Conservation (phyloP, 2,888 invertebrate genomes). For the Pilophorus perplexus region DNA sequence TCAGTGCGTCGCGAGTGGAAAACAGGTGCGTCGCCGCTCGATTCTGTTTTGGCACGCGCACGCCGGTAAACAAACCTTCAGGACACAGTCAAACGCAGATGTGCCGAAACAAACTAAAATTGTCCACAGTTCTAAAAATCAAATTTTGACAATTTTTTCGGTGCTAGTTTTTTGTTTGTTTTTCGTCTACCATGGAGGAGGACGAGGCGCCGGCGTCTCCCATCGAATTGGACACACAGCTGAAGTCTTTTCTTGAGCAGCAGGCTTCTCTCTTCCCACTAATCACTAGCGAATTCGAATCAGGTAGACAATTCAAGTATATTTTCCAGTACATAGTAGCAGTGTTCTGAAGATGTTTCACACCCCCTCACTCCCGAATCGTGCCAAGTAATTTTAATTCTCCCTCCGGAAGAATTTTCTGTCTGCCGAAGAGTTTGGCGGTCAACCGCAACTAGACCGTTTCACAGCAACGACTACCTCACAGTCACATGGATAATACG, state of each 20-base stretch:
- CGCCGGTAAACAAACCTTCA: not conserved
- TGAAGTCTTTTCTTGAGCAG: conserved; percentile 48
- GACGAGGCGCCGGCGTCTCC: conserved; percentile 73
- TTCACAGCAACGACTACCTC: too few relatives aligned
- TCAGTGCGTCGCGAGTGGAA: conserved; percentile 18
- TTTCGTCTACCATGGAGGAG: conserved; percentile 60
- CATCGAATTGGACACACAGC: conserved; percentile 56
- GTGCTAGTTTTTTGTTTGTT: too few relatives aligned
- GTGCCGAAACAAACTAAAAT: not conserved
- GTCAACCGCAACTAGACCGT: too few relatives aligned
- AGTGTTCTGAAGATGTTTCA: not conserved
- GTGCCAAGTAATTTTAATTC: not conserved
- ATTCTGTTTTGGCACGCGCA: not conserved
- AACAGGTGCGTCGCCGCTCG: not conserved
- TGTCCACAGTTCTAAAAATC: not conserved
- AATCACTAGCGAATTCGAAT: conserved; percentile 42
- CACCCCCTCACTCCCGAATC: not conserved
- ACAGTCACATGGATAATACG: too few relatives aligned
- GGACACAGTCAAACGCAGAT: not conserved
- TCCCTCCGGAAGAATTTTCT: not conserved
- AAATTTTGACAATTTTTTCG: not conserved
- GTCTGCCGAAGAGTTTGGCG: not conserved
- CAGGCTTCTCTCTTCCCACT: conserved; percentile 47
- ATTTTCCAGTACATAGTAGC: not conserved
- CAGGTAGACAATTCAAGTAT: not conserved